Evolutionary conservation across 2,888 invertebrate species (phyloP).

Genomic region (Patella pellucida): DNA sequence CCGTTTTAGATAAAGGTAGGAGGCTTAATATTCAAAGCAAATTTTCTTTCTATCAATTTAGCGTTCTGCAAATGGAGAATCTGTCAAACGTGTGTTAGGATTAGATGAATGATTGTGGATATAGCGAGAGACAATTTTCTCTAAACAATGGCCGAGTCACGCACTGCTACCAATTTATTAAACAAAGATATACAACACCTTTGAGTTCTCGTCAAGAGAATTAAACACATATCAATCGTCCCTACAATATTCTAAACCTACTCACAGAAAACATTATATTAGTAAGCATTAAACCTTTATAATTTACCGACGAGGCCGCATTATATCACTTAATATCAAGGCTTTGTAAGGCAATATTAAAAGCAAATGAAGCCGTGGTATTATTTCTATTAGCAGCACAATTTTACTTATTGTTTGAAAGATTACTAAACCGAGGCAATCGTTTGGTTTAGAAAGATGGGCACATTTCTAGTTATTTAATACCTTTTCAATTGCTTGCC

Average conservation of each 20-base stretch:
- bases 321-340: background rate
- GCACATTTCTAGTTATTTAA: slow-evolving; percentile 7
- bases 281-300: background rate
- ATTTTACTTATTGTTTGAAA: slow-evolving; percentile 11
- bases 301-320: no score
- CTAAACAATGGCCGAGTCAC: background rate
- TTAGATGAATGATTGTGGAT: background rate
- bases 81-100: background rate
- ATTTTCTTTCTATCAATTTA: slow-evolving; percentile 10
- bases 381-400: slow-evolving; percentile 10
- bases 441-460: slow-evolving; percentile 2
- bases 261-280: background rate
- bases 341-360: slow-evolving; percentile 4
- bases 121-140: background rate
- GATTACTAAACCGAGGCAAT: background rate
- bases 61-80: slow-evolving; percentile 10
- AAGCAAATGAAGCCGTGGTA: slow-evolving; percentile 3
- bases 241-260: background rate
- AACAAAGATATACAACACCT: slow-evolving; percentile 11
- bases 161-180: slow-evolving; percentile 2
- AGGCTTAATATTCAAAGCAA: slow-evolving; percentile 4
- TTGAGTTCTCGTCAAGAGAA: background rate
- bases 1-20: background rate
- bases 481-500: slow-evolving; percentile 6
- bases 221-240: no score